These are phyloP conservation scores for Pissodes strobi DNA, from an alignment of 1,140 invertebrate genomes.

Conservation along the genomic window DNA sequence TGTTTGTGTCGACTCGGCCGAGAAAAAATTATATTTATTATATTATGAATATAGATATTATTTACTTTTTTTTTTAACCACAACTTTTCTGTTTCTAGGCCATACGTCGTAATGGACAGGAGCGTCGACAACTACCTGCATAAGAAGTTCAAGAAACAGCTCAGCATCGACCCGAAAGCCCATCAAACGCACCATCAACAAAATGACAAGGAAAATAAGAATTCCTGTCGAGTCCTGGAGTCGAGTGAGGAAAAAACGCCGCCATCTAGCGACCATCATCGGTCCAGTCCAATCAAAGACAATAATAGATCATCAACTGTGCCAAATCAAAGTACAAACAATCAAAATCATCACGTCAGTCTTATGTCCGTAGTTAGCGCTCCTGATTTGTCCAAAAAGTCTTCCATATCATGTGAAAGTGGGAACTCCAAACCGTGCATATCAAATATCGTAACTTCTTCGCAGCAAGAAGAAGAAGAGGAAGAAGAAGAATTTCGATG, in stretches of 20 bases:
- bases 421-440: constrained; percentile 48
- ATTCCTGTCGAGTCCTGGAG: constrained; percentile 40
- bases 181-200: constrained; percentile 43
- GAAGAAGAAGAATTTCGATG: constrained; percentile 7
- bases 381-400: constrained; percentile 42
- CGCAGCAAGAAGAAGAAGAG: constrained; percentile 40
- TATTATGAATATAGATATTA: background rate
- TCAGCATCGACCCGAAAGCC: constrained; percentile 61
- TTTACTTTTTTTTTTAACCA: background rate
- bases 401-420: constrained; percentile 54
- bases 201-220: constrained; percentile 45
- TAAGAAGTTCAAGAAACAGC: constrained; percentile 89
- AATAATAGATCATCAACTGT: constrained; percentile 52
- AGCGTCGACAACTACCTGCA: constrained; percentile 81
- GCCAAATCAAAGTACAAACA: constrained; percentile 49
- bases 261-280: background rate
- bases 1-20: background rate
- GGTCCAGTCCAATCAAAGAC: too few relatives aligned
- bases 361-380: constrained; percentile 20
- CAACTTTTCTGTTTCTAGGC: constrained; percentile 39
- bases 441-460: too few relatives aligned
- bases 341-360: constrained; percentile 4
- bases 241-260: constrained; percentile 51
- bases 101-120: constrained; percentile 56
- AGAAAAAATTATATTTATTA: constrained; percentile 3